Evolutionary conservation across 2,113 vertebrate species (phyloP).

Genomic region (Cichladusa arquata): DNA sequence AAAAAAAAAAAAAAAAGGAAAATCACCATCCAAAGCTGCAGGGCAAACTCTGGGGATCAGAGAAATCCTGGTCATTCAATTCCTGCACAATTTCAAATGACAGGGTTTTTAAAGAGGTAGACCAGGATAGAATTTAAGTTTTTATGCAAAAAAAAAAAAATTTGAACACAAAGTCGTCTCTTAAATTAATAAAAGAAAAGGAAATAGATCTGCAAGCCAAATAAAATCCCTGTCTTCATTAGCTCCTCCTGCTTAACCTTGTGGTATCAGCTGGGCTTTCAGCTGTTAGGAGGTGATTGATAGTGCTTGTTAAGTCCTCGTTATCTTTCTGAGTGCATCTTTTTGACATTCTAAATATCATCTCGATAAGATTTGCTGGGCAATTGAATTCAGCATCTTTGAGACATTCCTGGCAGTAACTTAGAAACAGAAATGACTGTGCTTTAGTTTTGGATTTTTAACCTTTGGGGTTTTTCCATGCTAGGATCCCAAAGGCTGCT

Average conservation of each 20-base stretch:
- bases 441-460: neutral
- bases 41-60: neutral
- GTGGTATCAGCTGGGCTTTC: neutral
- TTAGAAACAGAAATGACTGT: neutral
- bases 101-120: neutral
- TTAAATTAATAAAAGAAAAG: neutral
- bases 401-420: neutral
- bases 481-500: neutral
- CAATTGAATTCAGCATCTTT: neutral
- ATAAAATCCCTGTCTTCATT: neutral
- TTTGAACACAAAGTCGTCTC: neutral
- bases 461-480: neutral
- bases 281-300: neutral
- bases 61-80: neutral
- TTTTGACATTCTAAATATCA: constrained; percentile 14
- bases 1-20: neutral
- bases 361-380: neutral
- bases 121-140: neutral
- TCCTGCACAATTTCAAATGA: neutral
- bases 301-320: neutral
- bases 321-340: constrained; percentile 3
- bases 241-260: neutral
- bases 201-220: neutral
- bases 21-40: neutral
- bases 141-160: neutral